Evolutionary conservation across 2,888 invertebrate genomes (phyloP).

Genomic region (Eledone cirrhosa): DNA sequence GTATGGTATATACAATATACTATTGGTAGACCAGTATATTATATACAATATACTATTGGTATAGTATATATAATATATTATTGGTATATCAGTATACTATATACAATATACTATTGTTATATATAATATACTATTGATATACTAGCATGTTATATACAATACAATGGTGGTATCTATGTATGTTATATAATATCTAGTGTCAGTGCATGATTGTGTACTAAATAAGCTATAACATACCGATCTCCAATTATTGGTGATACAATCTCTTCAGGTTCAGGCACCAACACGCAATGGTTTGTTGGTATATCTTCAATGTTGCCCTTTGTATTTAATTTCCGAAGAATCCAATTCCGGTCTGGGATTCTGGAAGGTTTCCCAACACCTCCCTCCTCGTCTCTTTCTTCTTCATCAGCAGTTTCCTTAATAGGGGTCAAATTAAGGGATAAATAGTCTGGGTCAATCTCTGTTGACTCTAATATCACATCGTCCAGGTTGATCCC

Average conservation of each 20-base stretch:
- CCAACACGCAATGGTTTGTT: slow-evolving; percentile 41
- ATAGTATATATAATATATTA: too few species aligned
- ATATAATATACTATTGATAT: too few species aligned
- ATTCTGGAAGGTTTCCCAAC: slow-evolving; percentile 31
- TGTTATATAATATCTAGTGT: too few species aligned
- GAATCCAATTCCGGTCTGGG: slow-evolving; percentile 58
- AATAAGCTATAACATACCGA: slow-evolving; percentile 38
- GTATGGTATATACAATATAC: too few species aligned
- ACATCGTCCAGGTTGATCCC: slow-evolving; percentile 52
- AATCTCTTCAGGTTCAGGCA: slow-evolving; percentile 48
- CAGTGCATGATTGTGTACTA: too few species aligned
- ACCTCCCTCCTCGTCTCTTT: slow-evolving; percentile 41
- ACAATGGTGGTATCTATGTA: too few species aligned
- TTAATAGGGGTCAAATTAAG: slow-evolving; percentile 57
- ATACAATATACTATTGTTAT: too few species aligned
- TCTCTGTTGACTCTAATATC: slow-evolving; percentile 50
- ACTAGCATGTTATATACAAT: too few species aligned
- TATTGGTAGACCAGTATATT: too few species aligned
- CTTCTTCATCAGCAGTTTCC: slow-evolving; percentile 48
- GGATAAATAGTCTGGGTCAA: slow-evolving; percentile 57
- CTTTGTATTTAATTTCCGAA: slow-evolving; percentile 38
- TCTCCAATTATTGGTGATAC: slow-evolving; percentile 50
- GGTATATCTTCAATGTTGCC: neutral
- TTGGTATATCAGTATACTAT: too few species aligned
- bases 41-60: too few species aligned